phyloP scores from a whole-genome alignment of 2,113 vertebrate genomes.

The Thermophis baileyi region DNA sequence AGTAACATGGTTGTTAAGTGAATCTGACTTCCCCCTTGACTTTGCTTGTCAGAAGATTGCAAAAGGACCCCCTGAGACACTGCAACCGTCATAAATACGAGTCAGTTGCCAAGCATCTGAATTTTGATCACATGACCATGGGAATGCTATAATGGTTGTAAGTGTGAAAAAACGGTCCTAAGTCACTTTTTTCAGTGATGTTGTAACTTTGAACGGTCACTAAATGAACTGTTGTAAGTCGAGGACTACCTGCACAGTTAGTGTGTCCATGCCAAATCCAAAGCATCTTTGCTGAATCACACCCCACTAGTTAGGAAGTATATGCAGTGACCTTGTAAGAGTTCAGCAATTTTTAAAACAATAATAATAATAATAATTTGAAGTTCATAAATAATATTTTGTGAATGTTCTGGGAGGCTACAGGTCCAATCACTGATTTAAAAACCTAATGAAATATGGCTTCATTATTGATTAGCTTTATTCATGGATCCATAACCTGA shows the following conservation, averaged over 20 bases:
- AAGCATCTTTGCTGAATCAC: neutral
- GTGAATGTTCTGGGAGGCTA: neutral
- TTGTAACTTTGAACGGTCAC: too few relatives aligned
- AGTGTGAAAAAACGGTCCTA: neutral
- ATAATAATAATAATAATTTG: neutral
- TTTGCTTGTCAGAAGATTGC: neutral
- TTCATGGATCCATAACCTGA: neutral
- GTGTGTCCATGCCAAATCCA: neutral
- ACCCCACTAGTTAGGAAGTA: neutral
- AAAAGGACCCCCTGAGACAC: neutral
- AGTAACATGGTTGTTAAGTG: neutral
- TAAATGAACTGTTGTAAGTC: neutral
- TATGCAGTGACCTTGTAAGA: neutral
- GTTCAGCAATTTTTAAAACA: neutral
- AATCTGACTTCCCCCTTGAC: neutral
- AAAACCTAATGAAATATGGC: neutral
- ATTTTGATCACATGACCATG: neutral
- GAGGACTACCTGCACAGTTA: neutral
- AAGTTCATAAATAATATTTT: neutral
- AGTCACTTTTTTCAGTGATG: neutral
- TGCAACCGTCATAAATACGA: neutral
- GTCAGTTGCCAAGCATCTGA: neutral
- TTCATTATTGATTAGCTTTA: neutral
- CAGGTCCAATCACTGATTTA: neutral
- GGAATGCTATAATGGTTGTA: neutral